Evolutionary conservation across 2,797 vertebrate species (phyloP), one percentile per base, ranked within the genome.

Genomic region (Parauchenoglanis punctatus): DNA sequence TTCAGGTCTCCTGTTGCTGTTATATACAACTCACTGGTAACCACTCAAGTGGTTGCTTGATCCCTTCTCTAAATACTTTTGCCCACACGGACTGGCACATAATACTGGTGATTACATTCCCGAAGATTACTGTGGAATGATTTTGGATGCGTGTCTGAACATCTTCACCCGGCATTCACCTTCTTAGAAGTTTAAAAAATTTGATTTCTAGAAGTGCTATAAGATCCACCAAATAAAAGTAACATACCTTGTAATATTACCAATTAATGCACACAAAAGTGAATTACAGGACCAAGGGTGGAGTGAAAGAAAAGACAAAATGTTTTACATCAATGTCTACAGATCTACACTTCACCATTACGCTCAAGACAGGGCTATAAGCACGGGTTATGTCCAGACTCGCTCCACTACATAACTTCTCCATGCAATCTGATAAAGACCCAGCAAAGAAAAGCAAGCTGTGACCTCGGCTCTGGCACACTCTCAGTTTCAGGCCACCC

Each of bases 341-440:
- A 80, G 46, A n/a, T 25, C 68, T 46, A 72, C 85, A 15, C 81
- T 84, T 88, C 85, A 86, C 88, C 54, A 82, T 90, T 85, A 84
- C 31, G 10, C 85, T 23, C 58, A 52, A 63, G 77, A 61, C 49
- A 68, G 85, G 75, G 67, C 59, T 81, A 65, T 86, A 75, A 85
- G 65, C 40, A 0, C 12, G 28, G 23, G 63, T 65, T 68, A 25
- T 87, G 70, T 83, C 83, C 61, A 85, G 87, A 89, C 86, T 81
- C 82, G 85, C 58, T 73, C 8, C 63, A 73, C 63, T 87, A 76
- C 77, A 84, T 81, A 72, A 85, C 70, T 65, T 78, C 75, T 82
- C 85, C 17, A 85, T 83, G 67, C 58, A 44, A 77, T 91, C 88
- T 87, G 90, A 92, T 91, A 88, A 90, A 91, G 87, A 88, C 87